Evolutionary conservation across 2,797 vertebrate species (phyloP), one percentile per base, ranked within the genome.

Genomic region (Sciurus vulgaris): DNA sequence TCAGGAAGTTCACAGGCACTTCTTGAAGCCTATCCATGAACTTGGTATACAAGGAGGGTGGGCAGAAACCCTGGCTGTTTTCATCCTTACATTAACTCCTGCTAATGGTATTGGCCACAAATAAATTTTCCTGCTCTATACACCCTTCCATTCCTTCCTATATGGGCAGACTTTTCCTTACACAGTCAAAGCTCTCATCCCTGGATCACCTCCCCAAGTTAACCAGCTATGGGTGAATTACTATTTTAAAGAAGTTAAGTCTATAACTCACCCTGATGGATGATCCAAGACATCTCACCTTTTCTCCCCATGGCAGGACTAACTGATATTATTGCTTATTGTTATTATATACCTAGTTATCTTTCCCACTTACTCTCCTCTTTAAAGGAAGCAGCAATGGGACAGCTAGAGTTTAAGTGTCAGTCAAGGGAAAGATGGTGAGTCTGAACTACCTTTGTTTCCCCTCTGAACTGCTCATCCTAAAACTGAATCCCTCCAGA

Each of bases 341-440:
- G 3, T 30, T 73, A 92, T 94, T 70, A 78, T 59, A 56, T 35
- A 54, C 18, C 8, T 44, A 33, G 0, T 59, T 84, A 93, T 89
- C 86, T 93, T 91, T 69, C 20, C 77, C 44, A 47, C 10, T 84
- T 76, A 91, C 12, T 83, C 95, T 73, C 7, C 41, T 90, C 47
- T 72, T 83, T 79, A 83, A 77, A 94, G 67, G n/a, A 89, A 65
- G 24, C 41, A 0, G 20, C 8, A 67, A 8, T 65, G 18, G 44
- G 20, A 69, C 30, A 67, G 47, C 2, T 33, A 26, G 22, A n/a
- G 12, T 22, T 91, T 73, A 44, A 49, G n/a, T 61, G 28, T 90
- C 77, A 54, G 17, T 28, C 54, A 86, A 72, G 30, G 14, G 33
- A 38, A 44, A 10, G 8, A 7, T 11, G 30, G 38, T 14, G 61